Conservation (phyloP, 2,113 vertebrate species). For the Orcinus orca region DNA sequence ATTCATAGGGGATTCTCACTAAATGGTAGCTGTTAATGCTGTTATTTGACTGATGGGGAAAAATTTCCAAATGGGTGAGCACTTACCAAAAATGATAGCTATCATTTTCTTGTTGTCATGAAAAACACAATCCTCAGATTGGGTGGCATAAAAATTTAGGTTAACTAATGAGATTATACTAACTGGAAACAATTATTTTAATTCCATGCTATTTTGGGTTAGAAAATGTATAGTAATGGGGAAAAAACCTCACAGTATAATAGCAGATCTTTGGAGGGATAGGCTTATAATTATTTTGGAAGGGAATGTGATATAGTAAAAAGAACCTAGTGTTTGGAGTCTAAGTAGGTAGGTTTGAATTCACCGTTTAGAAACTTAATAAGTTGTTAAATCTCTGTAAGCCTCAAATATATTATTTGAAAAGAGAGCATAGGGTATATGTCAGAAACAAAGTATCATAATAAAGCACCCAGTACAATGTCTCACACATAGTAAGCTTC, state of each 20-base stretch:
- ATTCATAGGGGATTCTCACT: neutral
- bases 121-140: neutral
- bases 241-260: neutral
- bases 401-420: neutral
- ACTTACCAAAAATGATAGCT: neutral
- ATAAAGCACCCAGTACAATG: neutral
- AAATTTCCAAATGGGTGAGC: constrained; percentile 1
- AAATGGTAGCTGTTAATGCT: neutral
- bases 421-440: neutral
- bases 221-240: neutral
- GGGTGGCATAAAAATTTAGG: neutral
- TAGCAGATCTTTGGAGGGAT: neutral
- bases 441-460: neutral
- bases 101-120: neutral
- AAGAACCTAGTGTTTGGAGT: neutral
- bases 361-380: neutral
- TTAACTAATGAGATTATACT: neutral
- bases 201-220: neutral
- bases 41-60: neutral
- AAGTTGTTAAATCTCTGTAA: neutral
- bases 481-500: neutral
- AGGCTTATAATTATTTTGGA: neutral
- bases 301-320: neutral
- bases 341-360: neutral
- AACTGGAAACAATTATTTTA: neutral